Evolutionary conservation across 2,888 invertebrate genomes (phyloP).

Genomic region (Autographa gamma): DNA sequence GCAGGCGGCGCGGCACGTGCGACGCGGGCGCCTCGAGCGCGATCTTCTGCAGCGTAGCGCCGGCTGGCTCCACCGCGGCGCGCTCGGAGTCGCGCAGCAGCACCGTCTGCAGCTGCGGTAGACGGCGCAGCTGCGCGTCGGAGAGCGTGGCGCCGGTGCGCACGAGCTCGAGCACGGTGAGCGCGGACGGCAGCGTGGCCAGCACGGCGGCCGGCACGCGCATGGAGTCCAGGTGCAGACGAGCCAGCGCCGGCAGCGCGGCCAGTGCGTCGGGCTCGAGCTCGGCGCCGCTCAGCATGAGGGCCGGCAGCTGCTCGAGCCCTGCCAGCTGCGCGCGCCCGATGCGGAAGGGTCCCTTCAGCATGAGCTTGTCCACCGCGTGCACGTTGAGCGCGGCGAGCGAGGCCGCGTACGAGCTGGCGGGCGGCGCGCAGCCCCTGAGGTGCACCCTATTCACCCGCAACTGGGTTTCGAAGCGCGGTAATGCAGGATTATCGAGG

Average conservation of each 20-base stretch:
- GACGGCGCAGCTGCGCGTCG: conserved; percentile 21
- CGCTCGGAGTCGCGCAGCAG: conserved; percentile 16
- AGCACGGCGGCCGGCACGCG: conserved; percentile 18
- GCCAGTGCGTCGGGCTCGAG: conserved; percentile 85
- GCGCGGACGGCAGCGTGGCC: conserved; percentile 16
- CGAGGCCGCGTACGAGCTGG: conserved; percentile 27
- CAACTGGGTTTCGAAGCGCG: conserved; percentile 34
- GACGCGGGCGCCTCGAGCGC: conserved; percentile 18
- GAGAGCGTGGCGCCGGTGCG: conserved; percentile 15
- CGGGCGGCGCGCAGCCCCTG: conserved; percentile 25
- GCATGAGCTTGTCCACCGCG: conserved; percentile 22
- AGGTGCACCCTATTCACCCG: conserved; percentile 27
- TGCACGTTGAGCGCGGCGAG: conserved; percentile 33
- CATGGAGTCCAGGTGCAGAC: conserved; percentile 21
- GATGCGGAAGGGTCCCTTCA: conserved; percentile 18
- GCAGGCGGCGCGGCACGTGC: conserved; percentile 37
- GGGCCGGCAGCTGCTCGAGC: conserved; percentile 18
- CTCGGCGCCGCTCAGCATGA: conserved; percentile 5
- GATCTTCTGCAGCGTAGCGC: conserved; percentile 23
- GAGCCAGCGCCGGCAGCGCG: conserved; percentile 74
- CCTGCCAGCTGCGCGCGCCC: conserved; percentile 27
- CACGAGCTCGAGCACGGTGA: conserved; percentile 26
- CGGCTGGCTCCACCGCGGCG: conserved; percentile 24
- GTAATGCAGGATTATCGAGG: conserved; percentile 47
- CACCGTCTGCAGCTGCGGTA: conserved; percentile 22